Conservation (phyloP, 2,797 vertebrate genomes). For the Mormyrops attenuatus region DNA sequence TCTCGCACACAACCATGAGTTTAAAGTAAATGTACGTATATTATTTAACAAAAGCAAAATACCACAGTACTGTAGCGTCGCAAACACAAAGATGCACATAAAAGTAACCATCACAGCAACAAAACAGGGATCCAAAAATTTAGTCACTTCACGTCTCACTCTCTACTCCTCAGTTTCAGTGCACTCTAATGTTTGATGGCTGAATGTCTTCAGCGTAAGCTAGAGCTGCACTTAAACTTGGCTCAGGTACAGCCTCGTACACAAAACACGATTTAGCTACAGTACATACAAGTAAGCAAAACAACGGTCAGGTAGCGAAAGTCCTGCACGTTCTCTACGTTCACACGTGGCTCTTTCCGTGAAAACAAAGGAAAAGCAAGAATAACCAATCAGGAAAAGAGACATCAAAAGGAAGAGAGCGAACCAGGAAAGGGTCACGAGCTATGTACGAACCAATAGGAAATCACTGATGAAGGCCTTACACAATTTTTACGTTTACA, state of each 20-base stretch:
- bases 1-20: neutral
- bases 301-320: neutral
- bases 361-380: neutral
- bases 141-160: neutral
- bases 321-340: neutral
- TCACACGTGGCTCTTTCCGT: neutral
- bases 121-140: neutral
- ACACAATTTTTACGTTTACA: neutral
- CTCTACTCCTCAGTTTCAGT: neutral
- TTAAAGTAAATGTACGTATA: neutral
- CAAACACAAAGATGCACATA: neutral
- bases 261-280: neutral
- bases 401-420: neutral
- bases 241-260: neutral
- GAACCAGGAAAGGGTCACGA: neutral
- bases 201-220: neutral
- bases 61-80: neutral
- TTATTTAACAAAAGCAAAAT: neutral
- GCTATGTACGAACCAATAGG: neutral
- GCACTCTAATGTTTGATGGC: neutral
- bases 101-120: neutral
- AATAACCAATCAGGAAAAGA: neutral
- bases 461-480: neutral
- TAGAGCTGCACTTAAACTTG: neutral
- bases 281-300: neutral